Evolutionary conservation across 1,140 invertebrate genomes (phyloP), one percentile per base, ranked within the genome.

Genomic region (Brachionus asplanchnoidis): DNA sequence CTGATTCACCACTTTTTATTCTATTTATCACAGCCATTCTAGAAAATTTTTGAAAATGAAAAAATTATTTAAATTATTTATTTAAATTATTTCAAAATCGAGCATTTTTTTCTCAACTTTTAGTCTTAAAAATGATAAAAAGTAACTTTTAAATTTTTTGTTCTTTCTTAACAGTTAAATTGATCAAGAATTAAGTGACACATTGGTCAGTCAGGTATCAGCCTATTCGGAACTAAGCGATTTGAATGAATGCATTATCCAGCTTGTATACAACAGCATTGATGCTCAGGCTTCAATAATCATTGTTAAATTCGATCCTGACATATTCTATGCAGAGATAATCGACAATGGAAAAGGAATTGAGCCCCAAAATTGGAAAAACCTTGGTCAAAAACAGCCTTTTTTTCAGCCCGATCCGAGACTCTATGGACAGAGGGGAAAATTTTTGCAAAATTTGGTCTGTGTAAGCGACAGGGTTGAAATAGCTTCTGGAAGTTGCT

Each of bases 61-160:
- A 60, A 60, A 28, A 28, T 3, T 0, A 11, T 20, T 20, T 8
- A 20, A 60, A 60, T 60, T 20, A 60, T 60, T 60, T 60, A 20
- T 20, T 20, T 60, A 8, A 20, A 23, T 56, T 20, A 20, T 60
- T 46, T 46, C 44, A 46, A 46, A 46, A 46, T 46, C 20, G n/a
- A 60, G 53, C 53, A 60, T 60, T 60, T 60, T 60, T 60, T 60
- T 60, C 53, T 60, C n/a, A 60, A 60, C 53, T 60, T 60, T 60
- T 60, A 3, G 20, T 8, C 53, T 60, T 60, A 9, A 60, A 60
- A 60, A 60, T 60, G 53, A 60, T 60, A 23, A 20, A 60, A 60
- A 60, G 53, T 60, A 60, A 60, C 26, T 60, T 60, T 9, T 0
- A 60, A 60, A 46, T 14, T 12, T 12, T 44, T 46, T 46, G 5